Evolutionary conservation across 2,888 invertebrate species (phyloP), one percentile per base, ranked within the genome.

Genomic region (Ceramica pisi): DNA sequence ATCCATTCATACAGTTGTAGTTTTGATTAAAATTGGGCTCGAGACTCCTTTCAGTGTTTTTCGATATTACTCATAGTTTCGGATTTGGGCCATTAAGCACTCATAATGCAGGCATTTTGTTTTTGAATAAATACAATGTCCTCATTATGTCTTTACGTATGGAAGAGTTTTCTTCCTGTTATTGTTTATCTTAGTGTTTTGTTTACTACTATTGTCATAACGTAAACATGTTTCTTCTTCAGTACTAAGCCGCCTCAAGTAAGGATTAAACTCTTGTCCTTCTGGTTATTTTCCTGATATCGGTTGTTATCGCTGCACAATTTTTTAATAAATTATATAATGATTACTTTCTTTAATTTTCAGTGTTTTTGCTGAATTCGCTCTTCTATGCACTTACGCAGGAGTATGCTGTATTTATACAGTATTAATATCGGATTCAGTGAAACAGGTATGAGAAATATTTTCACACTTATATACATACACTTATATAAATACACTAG

Each of bases 371-470:
- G 97, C 98, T 0, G 97, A 98, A 85, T 93, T 96, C 31, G 96
- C 97, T 0, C 90, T 98, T 55, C 94, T 97, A 83, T 94, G 96
- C 14, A 98, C 98, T 0, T 98, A 98, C 88, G 96, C 97, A 46
- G 97, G 97, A 35, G 97, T 98, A 0, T 96, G 97, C 78, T 97
- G 97, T 86, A 98, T 98, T 14, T 98, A 98, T 88, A 96, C 98
- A 2, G 97, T 98, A 6, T 97, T 98, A 82, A 97, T 98, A 88
- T 96, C 98, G 6, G 97, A 97, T 81, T 97, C 97, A 7, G 92
- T 97, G 12, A 96, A 97, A 91, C 97, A 97, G 96, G 97, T 97
- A 87, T 87, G 21, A 53, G 7, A 9, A 35, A 16, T 8, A 26
- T 53, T 26, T 7, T 26, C 12, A 38, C 12, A 38, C 8, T 10